Base-by-base conservation (phyloP, 2,888 invertebrate species). In the Dinocampus coccinellae region DNA sequence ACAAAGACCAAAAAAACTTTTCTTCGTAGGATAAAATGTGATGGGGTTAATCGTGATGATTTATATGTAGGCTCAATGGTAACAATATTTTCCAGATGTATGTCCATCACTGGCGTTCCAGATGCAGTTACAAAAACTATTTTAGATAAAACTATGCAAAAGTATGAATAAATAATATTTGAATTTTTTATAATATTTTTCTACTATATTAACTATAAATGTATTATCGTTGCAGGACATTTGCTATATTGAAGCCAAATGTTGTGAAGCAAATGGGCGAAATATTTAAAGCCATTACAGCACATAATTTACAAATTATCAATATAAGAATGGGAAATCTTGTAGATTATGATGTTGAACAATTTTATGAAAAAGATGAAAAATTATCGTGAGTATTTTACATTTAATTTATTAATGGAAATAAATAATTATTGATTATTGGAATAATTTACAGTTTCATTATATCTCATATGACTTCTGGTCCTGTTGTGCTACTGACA, bases 191-290 rank as follows among this genome's bases (percentile, higher is more conserved):
- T 53, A 16, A 33, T 4, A 16, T 1, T 2, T 3, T 6, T 58
- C 11, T 3, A 33, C 16, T n/a, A 26, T 57, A 16, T 20, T 34
- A n/a, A n/a, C 34, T 58, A 7, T 34, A 53, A n/a, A 16, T 20
- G 66, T 53, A 57, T 24, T 42, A 36, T 74, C n/a, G 36, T 68
- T 71, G 71, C 65, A 94, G 94, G 80, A 94, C 95, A 1, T 93
- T 95, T 87, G 92, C 92, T 3, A 87, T 97, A 77, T 89, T 97
- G 9, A 96, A 95, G 86, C 94, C 95, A 9, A 89, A 92, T 72
- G 91, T 92, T 9, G 88, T 93, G 24, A 89, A 90, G 22, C 91
- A 91, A 83, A 89, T 93, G 76, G 96, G 97, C 0, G 92, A 92
- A 81, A 93, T 97, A 69, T 81, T 97, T 0, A 92, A 91, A 64